phyloP scores from a whole-genome alignment of 2,113 vertebrate genomes.

The Centrocercus urophasianus region DNA sequence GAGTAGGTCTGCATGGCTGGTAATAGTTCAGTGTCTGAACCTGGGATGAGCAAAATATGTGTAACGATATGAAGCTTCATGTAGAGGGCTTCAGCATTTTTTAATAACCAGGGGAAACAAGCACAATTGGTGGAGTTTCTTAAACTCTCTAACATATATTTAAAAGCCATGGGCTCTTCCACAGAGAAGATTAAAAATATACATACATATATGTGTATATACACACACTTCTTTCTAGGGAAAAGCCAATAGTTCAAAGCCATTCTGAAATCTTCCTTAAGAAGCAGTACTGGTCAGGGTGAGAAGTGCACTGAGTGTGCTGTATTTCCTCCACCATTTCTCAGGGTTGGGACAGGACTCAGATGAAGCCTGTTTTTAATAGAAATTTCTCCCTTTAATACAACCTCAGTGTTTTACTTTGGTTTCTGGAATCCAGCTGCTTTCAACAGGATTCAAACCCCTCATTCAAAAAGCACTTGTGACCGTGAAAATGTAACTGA shows the following conservation, averaged over 20 bases:
- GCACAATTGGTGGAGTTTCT: not conserved
- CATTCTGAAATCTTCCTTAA: not conserved
- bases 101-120: not conserved
- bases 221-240: not conserved
- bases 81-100: not conserved
- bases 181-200: too few species aligned
- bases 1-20: not conserved
- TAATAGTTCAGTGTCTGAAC: not conserved
- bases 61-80: not conserved
- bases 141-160: not conserved
- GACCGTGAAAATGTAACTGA: not conserved
- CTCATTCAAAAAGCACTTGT: not conserved
- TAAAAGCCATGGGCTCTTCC: not conserved
- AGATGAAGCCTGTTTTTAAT: not conserved
- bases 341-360: not conserved
- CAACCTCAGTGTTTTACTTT: not conserved
- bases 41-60: not conserved
- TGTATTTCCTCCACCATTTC: not conserved
- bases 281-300: not conserved
- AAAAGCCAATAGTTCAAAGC: not conserved
- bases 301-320: not conserved
- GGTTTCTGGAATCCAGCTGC: not conserved
- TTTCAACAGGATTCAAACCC: not conserved
- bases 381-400: not conserved
- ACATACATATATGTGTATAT: too few species aligned